Evolutionary conservation across 2,113 vertebrate genomes (phyloP).

Genomic region (Zootoca vivipara): DNA sequence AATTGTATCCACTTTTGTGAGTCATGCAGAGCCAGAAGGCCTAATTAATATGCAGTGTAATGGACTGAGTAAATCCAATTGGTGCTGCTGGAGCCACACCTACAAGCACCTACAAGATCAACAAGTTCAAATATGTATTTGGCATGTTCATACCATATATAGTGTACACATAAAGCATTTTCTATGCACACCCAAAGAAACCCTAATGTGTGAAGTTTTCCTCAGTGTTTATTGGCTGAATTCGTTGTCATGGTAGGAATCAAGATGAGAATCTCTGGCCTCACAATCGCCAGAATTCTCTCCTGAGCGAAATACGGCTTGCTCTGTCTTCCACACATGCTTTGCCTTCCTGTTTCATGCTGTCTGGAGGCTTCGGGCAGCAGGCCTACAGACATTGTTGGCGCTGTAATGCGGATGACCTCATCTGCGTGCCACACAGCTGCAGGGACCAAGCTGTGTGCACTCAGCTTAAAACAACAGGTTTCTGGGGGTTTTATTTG

Average conservation of each 20-base stretch:
- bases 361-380: constrained; percentile 44
- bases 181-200: not conserved
- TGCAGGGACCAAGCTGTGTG: constrained; percentile 46
- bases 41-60: too few relatives aligned
- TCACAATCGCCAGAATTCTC: constrained; percentile 27
- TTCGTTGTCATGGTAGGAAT: not conserved
- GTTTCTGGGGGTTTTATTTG: constrained; percentile 53
- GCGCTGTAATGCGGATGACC: constrained; percentile 54
- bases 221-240: not conserved
- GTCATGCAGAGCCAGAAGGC: too few relatives aligned
- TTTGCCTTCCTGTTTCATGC: constrained; percentile 53
- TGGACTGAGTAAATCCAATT: too few relatives aligned
- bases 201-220: not conserved
- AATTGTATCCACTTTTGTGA: not conserved
- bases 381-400: constrained; percentile 57
- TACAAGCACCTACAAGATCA: not conserved
- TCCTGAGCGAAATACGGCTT: constrained; percentile 6
- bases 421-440: constrained; percentile 54
- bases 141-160: not conserved
- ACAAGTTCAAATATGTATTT: not conserved
- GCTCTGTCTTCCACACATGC: fast-evolving
- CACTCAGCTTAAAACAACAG: constrained; percentile 2
- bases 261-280: not conserved
- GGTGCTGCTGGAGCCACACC: not conserved
- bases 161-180: not conserved